phyloP scores from a whole-genome alignment of 2,888 invertebrate species.

The Camponotus fellah region DNA sequence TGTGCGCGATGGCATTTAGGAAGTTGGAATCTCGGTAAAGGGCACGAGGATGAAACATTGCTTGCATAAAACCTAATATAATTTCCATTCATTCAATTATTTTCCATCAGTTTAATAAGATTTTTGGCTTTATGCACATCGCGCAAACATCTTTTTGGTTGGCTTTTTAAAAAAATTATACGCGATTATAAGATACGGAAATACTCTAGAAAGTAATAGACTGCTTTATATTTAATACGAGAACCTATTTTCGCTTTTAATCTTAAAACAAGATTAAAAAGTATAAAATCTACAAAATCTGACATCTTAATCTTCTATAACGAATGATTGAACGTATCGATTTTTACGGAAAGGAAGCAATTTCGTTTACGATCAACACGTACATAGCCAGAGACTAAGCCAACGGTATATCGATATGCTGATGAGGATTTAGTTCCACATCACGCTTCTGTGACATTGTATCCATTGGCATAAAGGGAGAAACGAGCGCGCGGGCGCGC shows the following conservation, averaged over 20 bases:
- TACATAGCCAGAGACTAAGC: conserved; percentile 41
- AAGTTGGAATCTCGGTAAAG: conserved; percentile 1
- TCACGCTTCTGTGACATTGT: conserved; percentile 68
- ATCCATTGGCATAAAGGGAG: conserved; percentile 39
- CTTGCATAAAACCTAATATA: not conserved
- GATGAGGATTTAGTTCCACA: conserved; percentile 79
- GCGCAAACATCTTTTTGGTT: not conserved
- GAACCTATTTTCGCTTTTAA: not conserved
- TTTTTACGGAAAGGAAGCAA: not conserved
- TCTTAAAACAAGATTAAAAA: not conserved
- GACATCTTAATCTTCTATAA: not conserved
- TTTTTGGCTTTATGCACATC: not conserved
- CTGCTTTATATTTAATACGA: not conserved
- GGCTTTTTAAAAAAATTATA: not conserved
- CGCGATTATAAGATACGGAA: not conserved
- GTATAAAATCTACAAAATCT: not conserved
- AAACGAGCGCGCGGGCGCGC: conserved; percentile 16
- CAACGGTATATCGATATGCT: conserved; percentile 73
- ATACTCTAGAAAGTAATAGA: not conserved
- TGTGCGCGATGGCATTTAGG: conserved; percentile 32
- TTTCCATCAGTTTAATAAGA: not conserved
- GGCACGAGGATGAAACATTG: conserved; percentile 6
- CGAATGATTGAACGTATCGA: conserved; percentile 31
- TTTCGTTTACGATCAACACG: not conserved
- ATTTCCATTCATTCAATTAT: not conserved